Percentiles rank a stretch among this genome's conserved stretches.
Conservation (phyloP, 2,113 vertebrate species). For the Pollimyrus isidori region DNA sequence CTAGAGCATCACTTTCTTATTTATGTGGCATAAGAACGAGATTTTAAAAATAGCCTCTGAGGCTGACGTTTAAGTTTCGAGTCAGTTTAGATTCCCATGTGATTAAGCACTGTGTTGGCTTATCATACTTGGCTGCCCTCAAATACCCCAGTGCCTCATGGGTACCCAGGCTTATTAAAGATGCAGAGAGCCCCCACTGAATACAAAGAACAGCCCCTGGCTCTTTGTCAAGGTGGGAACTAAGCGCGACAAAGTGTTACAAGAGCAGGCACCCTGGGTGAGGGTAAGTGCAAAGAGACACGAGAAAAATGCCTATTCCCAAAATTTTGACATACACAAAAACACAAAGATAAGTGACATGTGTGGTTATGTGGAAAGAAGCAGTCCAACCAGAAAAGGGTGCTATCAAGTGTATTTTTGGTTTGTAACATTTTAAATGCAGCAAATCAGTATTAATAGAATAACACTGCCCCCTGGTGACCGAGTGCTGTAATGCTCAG, state of each 20-base stretch:
- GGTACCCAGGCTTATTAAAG: background rate
- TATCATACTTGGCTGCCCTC: background rate
- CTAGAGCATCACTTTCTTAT: background rate
- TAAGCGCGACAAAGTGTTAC: background rate
- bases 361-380: background rate
- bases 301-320: background rate
- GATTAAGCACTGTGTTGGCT: background rate
- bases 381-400: conserved; percentile 19
- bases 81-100: background rate
- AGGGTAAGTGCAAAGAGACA: background rate
- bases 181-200: background rate
- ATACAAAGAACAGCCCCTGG: background rate
- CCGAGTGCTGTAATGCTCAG: conserved; percentile 3
- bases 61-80: background rate
- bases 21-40: background rate
- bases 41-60: background rate
- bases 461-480: conserved; percentile 31
- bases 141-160: background rate
- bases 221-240: background rate
- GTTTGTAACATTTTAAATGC: conserved; percentile 54
- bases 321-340: background rate
- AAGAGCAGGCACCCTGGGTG: background rate
- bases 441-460: conserved; percentile 48
- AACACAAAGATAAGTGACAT: background rate
- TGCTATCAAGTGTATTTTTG: conserved; percentile 60